Base-by-base conservation (phyloP, 2,797 vertebrate genomes). In the Coracias cyanogaster region DNA sequence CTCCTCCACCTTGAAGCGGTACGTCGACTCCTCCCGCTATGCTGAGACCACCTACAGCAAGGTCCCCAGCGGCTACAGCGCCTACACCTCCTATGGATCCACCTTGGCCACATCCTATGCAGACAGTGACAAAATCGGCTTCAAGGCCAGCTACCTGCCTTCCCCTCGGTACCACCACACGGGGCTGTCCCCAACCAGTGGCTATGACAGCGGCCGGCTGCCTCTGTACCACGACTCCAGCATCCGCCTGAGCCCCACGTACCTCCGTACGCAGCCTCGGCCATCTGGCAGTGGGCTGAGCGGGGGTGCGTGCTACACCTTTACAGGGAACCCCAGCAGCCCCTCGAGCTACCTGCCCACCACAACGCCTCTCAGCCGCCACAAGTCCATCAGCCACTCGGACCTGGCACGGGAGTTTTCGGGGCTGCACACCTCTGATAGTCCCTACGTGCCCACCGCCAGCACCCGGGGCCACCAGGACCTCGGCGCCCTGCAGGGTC, bases 1-100 rank as follows among this genome's bases (percentile, higher is more conserved):
- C 90, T 99, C 99, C 96, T 99, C 99, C 97, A 99, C 99, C 66
- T 98, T 99, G 98, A 99, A 99, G 98, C 99, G 99, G 60, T 99
- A 99, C 49, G 95, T 97, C 5, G 97, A 98, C 66, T 95, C 97
- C 0, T 93, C 98, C 85, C 97, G 95, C 96, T 98, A 98, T 49
- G 88, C 98, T 19, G 99, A 99, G 97, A 95, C 98, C 92, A 98
- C 99, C 96, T 99, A 99, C 95, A 98, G 98, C 98, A 99, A 96
- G 86, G 85, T 18, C 29, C 77, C 97, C 60, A 9, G 98, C 43
- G 97, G 98, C 97, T 99, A 99, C 98, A 98, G 98, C 97, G 98
- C 98, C 84, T 99, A 99, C 94, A 98, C 98, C 82, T 99, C 99
- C 94, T 98, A 98, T 35, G 98, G 98, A 39, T 98, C 99, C 73